These are phyloP conservation scores for Cerastoderma edule DNA, from an alignment of 2,888 invertebrate species.

Conservation along the genomic window DNA sequence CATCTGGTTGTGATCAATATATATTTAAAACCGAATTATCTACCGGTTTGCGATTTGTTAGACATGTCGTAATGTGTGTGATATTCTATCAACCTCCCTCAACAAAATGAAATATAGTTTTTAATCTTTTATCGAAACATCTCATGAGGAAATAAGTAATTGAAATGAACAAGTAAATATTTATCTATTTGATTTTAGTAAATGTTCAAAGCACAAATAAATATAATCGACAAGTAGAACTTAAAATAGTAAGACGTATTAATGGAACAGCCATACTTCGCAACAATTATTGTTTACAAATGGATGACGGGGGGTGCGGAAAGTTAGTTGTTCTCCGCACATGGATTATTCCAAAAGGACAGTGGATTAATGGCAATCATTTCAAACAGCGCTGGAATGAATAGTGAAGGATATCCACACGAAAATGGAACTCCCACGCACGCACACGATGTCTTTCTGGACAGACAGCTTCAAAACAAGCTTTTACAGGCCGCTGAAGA, in stretches of 20 bases:
- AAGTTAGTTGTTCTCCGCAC: conserved; percentile 15
- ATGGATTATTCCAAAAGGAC: conserved; percentile 27
- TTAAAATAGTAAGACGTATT: background rate
- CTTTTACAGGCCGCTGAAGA: conserved; percentile 72
- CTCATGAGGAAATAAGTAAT: too few species aligned
- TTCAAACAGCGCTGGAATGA: conserved; percentile 47
- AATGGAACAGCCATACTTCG: conserved; percentile 59
- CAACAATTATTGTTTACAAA: conserved; percentile 64
- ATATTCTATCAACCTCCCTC: too few species aligned
- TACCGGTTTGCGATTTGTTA: too few species aligned
- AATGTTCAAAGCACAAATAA: too few species aligned
- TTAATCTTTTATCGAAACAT: too few species aligned
- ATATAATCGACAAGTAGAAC: too few species aligned
- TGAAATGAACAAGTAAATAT: too few species aligned
- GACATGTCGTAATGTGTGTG: too few species aligned
- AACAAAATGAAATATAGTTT: too few species aligned
- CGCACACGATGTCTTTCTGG: conserved; percentile 63
- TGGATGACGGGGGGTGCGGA: conserved; percentile 30
- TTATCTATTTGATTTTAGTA: too few species aligned
- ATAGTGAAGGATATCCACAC: conserved; percentile 39
- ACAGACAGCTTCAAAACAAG: conserved; percentile 71
- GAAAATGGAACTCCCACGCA: conserved; percentile 56
- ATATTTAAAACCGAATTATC: background rate
- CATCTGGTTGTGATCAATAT: background rate
- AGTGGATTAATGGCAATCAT: conserved; percentile 41